phyloP scores from a whole-genome alignment of 2,888 invertebrate species.

The Strigamia maritima region DNA sequence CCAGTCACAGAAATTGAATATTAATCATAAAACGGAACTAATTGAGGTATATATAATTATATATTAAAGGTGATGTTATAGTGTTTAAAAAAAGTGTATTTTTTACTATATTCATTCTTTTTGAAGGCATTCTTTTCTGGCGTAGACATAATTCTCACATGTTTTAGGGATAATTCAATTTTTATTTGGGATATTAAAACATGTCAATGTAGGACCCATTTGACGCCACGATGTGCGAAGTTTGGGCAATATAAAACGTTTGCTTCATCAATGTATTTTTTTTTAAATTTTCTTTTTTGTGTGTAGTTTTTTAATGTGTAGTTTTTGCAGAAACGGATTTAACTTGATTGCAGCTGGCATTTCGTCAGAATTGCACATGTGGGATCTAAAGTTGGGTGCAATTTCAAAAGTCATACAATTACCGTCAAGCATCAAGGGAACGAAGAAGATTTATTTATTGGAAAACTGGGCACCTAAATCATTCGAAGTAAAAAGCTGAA shows the following conservation, averaged over 20 bases:
- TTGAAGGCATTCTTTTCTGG: background rate
- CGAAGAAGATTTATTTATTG: background rate
- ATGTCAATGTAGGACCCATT: background rate
- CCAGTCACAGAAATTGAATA: background rate
- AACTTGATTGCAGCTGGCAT: background rate
- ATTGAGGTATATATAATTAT: background rate
- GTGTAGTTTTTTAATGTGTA: background rate
- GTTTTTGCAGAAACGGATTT: background rate
- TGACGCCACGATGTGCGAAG: background rate
- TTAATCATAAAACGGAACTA: background rate
- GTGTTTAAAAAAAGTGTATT: background rate
- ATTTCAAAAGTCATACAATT: background rate
- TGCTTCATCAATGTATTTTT: background rate
- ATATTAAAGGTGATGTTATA: no score
- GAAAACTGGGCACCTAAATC: background rate
- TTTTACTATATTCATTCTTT: background rate
- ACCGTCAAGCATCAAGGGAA: background rate
- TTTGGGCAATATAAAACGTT: background rate
- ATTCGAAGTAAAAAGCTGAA: background rate
- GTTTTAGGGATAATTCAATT: constrained; percentile 16
- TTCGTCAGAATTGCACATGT: background rate
- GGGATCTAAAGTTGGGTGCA: background rate
- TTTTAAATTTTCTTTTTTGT: background rate
- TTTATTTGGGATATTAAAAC: constrained; percentile 20
- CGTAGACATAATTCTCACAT: background rate